Evolutionary conservation across 2,888 invertebrate species (phyloP).

Genomic region (Caenorhabditis auriculariae): DNA sequence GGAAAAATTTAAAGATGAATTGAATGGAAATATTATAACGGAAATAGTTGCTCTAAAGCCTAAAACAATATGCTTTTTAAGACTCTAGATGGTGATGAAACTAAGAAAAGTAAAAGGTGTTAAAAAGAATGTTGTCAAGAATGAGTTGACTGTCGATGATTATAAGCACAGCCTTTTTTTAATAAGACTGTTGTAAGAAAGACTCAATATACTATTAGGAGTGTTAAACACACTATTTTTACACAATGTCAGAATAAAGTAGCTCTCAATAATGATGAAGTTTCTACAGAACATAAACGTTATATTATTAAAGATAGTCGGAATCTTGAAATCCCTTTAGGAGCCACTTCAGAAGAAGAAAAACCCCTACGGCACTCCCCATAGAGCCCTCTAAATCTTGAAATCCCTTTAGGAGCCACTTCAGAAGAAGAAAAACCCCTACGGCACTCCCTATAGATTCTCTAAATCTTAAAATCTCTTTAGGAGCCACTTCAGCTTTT

Average conservation of each 20-base stretch:
- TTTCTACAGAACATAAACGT: neutral
- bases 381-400: no score
- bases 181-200: constrained; percentile 8
- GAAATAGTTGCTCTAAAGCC: constrained; percentile 49
- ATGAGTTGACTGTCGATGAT: constrained; percentile 11
- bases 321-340: no score
- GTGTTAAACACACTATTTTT: constrained; percentile 4
- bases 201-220: constrained; percentile 3
- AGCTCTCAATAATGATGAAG: constrained; percentile 2
- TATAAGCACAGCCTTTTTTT: constrained; percentile 8
- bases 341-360: no score
- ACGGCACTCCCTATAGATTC: no score
- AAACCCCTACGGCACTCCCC: no score
- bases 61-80: constrained; percentile 40
- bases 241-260: constrained; percentile 5
- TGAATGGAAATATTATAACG: constrained; percentile 37
- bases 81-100: constrained; percentile 8
- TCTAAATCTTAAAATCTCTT: no score
- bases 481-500: no score
- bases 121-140: constrained; percentile 14
- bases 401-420: no score
- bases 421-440: no score
- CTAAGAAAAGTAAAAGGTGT: constrained; percentile 12
- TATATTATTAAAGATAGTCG: neutral
- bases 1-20: constrained; percentile 62